phyloP scores from a whole-genome alignment of 2,888 invertebrate genomes.

The Tridacna crocea region DNA sequence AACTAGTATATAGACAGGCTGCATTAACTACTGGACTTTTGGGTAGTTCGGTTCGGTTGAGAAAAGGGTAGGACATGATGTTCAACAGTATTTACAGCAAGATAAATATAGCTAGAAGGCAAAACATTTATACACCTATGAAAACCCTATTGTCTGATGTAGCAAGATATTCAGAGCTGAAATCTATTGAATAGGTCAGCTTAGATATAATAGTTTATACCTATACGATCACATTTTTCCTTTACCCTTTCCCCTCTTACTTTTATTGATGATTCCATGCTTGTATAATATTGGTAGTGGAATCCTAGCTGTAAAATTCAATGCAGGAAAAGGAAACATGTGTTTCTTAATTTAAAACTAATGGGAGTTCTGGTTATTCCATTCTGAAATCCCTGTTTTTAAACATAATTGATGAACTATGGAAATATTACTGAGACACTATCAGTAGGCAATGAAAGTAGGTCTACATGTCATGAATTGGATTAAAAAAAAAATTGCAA shows the following conservation, averaged over 20 bases:
- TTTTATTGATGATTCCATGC: not conserved
- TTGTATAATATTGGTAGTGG: not conserved
- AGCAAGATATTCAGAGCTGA: slow-evolving; percentile 22
- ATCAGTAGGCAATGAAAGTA: no score
- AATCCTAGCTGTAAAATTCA: no score
- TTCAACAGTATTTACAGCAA: slow-evolving; percentile 53
- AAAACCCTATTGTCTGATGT: slow-evolving; percentile 28
- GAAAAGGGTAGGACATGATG: not conserved
- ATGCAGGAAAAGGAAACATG: no score
- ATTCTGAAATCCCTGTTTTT: no score
- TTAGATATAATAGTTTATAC: slow-evolving; percentile 29
- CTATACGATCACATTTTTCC: slow-evolving; percentile 24
- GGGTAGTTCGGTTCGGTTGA: not conserved
- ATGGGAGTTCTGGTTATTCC: no score
- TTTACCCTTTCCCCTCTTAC: not conserved
- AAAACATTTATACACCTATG: slow-evolving; percentile 48
- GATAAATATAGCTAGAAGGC: slow-evolving; percentile 57
- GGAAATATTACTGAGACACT: no score
- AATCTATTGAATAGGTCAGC: slow-evolving; percentile 27
- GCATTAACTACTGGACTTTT: no score
- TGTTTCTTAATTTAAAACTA: no score
- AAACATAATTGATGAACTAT: no score
- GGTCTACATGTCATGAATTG: no score
- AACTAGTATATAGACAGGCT: no score
- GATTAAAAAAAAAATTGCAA: no score